Evolutionary conservation across 2,797 vertebrate genomes (phyloP).

Genomic region (Platyrinchus mystaceus): DNA sequence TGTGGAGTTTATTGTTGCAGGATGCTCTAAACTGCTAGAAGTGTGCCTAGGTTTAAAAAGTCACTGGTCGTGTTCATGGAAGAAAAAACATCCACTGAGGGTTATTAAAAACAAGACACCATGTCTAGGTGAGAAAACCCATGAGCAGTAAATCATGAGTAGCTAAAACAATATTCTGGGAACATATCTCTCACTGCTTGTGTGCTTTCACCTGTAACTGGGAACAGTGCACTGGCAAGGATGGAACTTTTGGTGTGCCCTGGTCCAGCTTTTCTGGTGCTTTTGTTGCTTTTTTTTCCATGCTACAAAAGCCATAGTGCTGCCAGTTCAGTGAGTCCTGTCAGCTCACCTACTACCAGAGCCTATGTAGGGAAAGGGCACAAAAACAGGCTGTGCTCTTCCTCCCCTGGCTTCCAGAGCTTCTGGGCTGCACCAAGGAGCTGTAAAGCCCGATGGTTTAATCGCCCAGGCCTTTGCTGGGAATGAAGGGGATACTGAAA

Average conservation of each 20-base stretch:
- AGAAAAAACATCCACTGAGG: not conserved
- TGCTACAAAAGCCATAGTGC: rapidly evolving
- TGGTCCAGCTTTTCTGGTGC: not conserved
- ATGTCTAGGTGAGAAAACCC: not conserved
- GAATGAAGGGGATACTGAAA: rapidly evolving
- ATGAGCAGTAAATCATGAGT: not conserved
- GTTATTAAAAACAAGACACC: constrained; percentile 14
- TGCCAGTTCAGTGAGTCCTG: not conserved
- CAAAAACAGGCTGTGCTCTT: not conserved
- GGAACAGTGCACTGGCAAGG: not conserved
- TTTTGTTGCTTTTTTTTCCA: not conserved
- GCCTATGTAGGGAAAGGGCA: not conserved
- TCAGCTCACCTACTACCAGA: not conserved
- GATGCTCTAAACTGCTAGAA: not conserved
- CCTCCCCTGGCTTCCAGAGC: not conserved
- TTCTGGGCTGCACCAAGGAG: not conserved
- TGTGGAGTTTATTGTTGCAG: not conserved
- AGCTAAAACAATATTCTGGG: not conserved
- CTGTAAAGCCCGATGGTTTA: not conserved
- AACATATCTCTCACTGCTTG: not conserved
- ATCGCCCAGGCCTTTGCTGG: not conserved
- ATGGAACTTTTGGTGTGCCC: not conserved
- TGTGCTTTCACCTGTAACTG: not conserved
- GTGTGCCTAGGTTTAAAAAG: not conserved
- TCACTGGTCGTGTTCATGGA: not conserved